Percentiles rank a stretch among this genome's conserved stretches.
Conservation (phyloP, 64 coral and sea anemone species). For the Porites australiensis region DNA sequence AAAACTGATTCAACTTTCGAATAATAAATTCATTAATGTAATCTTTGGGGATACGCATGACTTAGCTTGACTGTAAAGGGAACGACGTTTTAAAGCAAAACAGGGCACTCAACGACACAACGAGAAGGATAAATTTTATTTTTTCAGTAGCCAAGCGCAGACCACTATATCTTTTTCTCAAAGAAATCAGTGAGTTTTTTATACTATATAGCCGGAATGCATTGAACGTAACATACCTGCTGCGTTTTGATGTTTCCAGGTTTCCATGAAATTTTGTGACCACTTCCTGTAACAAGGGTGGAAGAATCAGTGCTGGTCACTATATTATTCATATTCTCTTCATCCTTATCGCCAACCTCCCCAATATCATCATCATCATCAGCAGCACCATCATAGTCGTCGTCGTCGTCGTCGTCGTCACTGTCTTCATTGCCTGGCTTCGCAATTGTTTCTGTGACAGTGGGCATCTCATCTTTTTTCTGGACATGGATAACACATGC, state of each 20-base stretch:
- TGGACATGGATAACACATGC: conserved; percentile 15
- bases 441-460: not conserved
- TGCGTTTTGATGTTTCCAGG: not conserved
- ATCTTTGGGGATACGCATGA: no score
- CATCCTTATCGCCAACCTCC: not conserved
- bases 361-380: conserved; percentile 28
- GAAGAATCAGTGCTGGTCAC: not conserved
- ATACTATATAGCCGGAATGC: not conserved
- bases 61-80: no score
- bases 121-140: no score
- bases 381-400: not conserved
- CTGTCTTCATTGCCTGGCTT: not conserved
- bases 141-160: no score
- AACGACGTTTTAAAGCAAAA: no score
- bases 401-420: not conserved
- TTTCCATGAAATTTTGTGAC: conserved; percentile 27
- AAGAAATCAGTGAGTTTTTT: no score
- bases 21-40: no score
- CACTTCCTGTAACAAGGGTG: not conserved
- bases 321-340: not conserved
- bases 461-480: not conserved
- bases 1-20: no score
- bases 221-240: not conserved
- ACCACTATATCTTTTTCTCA: no score
- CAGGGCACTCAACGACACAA: no score